Base-by-base conservation (phyloP, 2,797 vertebrate genomes). In the Clarias platycephalus region DNA sequence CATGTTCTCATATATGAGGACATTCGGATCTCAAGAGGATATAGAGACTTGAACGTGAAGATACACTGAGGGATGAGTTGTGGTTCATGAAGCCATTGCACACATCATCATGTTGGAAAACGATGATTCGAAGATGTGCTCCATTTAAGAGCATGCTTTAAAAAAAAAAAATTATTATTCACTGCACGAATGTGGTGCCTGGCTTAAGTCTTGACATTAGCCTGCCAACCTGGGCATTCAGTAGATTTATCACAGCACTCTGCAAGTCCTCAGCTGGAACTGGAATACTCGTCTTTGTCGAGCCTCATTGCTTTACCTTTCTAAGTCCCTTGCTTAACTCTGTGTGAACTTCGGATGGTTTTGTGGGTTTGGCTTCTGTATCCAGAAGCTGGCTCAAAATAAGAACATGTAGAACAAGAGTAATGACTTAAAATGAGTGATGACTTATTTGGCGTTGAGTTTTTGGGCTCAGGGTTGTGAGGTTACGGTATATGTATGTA, bases 231-330 rank as follows among this genome's bases (percentile, higher is more conserved):
- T 57, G 67, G 81, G 82, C 63, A 70, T 85, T 84, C 55, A 78
- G 53, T 85, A 84, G 87, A 91, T 89, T 89, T 86, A 84, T 84
- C 83, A 44, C 66, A 37, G 34, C 77, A 68, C 82, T 83, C 28
- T 83, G 80, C 67, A 70, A 84, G 86, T 28, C 60, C 58, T 67
- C 77, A 71, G 74, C 71, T 83, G 76, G 77, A 79, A 49, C 58
- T 87, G 85, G 80, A 85, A 53, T 31, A 5, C 55, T 62, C 26
- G 0, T 80, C 26, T 67, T 31, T 78, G 79, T 67, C 76, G 85
- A 88, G 66, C 64, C 67, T 80, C 77, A 70, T 60, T 53, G 18
- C 22, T 40, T 82, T 70, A 82, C 74, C 75, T 79, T 57, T 22
- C 77, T 49, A 44, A 75, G 71, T 83, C 81, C 77, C 53, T 72